Evolutionary conservation across 2,888 invertebrate species (phyloP).

Genomic region (Pterostichus madidus): DNA sequence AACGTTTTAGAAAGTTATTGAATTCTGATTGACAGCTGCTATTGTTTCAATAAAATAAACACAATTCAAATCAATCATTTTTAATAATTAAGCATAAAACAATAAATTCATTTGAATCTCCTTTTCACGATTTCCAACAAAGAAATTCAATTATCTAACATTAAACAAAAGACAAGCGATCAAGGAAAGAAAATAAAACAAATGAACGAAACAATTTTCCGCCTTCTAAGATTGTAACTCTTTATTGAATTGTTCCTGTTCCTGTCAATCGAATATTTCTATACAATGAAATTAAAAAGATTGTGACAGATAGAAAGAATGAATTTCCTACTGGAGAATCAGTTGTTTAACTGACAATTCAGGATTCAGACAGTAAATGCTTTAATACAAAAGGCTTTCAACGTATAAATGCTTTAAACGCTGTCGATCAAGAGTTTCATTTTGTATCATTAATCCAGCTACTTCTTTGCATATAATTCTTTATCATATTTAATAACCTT

Average conservation of each 20-base stretch:
- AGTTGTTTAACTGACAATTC: slow-evolving; percentile 10
- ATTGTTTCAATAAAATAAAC: slow-evolving; percentile 26
- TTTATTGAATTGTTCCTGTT: slow-evolving; percentile 20
- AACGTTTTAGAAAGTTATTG: too few species aligned
- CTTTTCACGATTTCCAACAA: neutral
- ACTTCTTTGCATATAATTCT: too few species aligned
- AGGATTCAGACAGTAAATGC: neutral
- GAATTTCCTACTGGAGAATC: neutral
- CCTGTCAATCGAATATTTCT: slow-evolving; percentile 22
- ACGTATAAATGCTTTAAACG: neutral
- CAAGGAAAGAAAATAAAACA: neutral
- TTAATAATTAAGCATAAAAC: neutral
- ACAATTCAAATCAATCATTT: neutral
- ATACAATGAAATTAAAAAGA: slow-evolving; percentile 18
- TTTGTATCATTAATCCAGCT: neutral
- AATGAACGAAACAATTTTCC: neutral
- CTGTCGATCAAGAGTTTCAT: neutral
- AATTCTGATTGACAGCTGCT: slow-evolving; percentile 8
- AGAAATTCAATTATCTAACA: too few species aligned
- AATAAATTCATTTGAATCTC: neutral
- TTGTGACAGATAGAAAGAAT: slow-evolving; percentile 11
- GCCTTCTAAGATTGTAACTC: slow-evolving; percentile 16
- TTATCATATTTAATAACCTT: too few species aligned
- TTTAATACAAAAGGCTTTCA: slow-evolving; percentile 16
- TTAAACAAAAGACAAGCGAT: neutral